These are phyloP conservation scores for Lepidonotus clava DNA, from an alignment of 2,888 invertebrate species.

Conservation along the genomic window DNA sequence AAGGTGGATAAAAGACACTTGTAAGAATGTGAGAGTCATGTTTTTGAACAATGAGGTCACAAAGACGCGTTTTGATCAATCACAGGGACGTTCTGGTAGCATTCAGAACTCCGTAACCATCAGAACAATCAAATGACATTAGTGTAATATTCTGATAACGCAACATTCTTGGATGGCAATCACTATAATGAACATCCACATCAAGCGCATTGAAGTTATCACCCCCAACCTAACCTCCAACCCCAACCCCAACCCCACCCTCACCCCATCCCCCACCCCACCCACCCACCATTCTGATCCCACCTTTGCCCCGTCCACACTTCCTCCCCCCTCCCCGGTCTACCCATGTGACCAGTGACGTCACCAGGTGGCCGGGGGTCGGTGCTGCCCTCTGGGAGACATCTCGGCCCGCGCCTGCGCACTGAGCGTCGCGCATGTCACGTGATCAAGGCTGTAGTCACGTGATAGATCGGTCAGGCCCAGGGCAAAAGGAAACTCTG, in stretches of 20 bases:
- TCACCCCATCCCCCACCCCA: not conserved
- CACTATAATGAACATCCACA: too few species aligned
- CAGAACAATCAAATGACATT: too few species aligned
- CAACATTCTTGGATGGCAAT: too few species aligned
- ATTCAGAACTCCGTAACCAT: too few species aligned
- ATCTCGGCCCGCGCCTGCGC: constrained; percentile 5
- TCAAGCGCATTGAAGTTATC: not conserved
- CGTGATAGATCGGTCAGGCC: constrained; percentile 41
- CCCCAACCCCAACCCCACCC: not conserved
- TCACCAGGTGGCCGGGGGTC: constrained; percentile 29
- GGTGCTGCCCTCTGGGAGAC: constrained; percentile 44
- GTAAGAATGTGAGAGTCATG: too few species aligned
- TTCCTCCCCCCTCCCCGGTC: not conserved
- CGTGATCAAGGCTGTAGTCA: constrained; percentile 20
- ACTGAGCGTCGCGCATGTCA: constrained; percentile 38
- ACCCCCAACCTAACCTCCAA: not conserved
- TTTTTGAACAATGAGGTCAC: too few species aligned
- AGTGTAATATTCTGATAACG: too few species aligned
- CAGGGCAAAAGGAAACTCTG: too few species aligned
- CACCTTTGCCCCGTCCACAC: not conserved
- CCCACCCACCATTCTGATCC: not conserved
- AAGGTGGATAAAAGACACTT: too few species aligned
- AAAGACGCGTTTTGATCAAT: too few species aligned
- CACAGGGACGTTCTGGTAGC: too few species aligned
- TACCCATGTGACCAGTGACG: constrained; percentile 52